phyloP scores from a whole-genome alignment of 2,888 invertebrate genomes.

The Macrosiphum euphorbiae region DNA sequence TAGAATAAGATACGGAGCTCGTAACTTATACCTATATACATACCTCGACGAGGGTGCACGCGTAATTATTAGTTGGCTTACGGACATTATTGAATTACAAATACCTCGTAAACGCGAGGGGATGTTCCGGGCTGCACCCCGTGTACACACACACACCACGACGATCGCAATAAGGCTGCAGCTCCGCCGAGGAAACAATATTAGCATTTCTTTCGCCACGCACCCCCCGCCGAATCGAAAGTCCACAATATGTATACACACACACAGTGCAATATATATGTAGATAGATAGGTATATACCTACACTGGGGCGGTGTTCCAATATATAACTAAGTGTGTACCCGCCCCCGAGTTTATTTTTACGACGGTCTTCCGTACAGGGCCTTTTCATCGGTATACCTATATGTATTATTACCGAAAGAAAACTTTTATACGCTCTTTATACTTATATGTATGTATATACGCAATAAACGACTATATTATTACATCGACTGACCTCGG shows the following conservation, averaged over 20 bases:
- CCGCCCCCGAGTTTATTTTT: neutral
- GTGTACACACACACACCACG: neutral
- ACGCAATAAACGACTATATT: neutral
- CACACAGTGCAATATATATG: neutral
- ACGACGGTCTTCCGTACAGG: neutral
- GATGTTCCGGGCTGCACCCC: neutral
- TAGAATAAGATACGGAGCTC: neutral
- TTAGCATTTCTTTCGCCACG: constrained; percentile 47
- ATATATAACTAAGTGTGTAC: neutral
- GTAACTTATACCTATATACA: neutral
- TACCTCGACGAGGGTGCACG: neutral
- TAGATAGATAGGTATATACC: neutral
- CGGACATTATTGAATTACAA: constrained; percentile 56
- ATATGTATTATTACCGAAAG: neutral
- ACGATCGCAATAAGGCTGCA: constrained; percentile 15
- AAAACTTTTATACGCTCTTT: neutral
- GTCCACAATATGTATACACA: neutral
- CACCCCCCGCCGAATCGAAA: neutral
- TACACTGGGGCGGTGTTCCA: neutral
- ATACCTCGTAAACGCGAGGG: constrained; percentile 47
- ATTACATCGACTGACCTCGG: neutral
- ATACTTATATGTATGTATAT: no score
- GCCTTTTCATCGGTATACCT: neutral
- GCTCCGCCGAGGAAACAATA: constrained; percentile 15
- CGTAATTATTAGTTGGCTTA: constrained; percentile 21